phyloP scores from a whole-genome alignment of 2,888 invertebrate genomes.

The Theretra japonica region DNA sequence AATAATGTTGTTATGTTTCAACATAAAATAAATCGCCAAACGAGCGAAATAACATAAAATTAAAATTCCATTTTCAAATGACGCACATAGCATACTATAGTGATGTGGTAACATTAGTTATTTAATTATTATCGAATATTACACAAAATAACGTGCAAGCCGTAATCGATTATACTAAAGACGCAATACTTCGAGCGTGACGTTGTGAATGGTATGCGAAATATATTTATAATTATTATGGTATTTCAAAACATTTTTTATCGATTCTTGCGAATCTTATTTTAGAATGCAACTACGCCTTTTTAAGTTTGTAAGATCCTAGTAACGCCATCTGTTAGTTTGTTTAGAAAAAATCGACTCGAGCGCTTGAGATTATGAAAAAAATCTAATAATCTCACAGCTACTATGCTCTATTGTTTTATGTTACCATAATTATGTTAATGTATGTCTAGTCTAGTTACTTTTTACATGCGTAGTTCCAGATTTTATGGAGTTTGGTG shows the following conservation, averaged over 20 bases:
- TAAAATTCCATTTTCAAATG: constrained; percentile 1
- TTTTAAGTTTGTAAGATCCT: neutral
- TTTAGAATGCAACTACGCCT: neutral
- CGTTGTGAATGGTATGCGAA: neutral
- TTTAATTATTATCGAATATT: neutral
- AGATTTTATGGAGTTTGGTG: too few species aligned
- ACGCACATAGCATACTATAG: neutral
- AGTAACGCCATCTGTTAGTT: neutral
- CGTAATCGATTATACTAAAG: constrained; percentile 4
- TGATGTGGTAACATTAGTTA: neutral
- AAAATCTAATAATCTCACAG: too few species aligned
- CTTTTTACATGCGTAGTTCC: too few species aligned
- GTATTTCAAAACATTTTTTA: constrained; percentile 2
- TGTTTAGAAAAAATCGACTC: neutral
- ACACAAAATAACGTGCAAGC: neutral
- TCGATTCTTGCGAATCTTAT: neutral
- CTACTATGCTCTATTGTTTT: too few species aligned
- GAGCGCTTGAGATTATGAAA: too few species aligned
- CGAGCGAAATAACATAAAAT: neutral
- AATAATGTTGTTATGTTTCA: too few species aligned
- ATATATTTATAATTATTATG: neutral
- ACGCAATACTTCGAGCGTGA: constrained; percentile 3
- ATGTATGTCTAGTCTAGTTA: too few species aligned
- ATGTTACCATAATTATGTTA: too few species aligned
- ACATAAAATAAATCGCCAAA: too few species aligned